These are phyloP conservation scores for Fragum fragum DNA, from an alignment of 2,888 invertebrate species.

Conservation along the genomic window DNA sequence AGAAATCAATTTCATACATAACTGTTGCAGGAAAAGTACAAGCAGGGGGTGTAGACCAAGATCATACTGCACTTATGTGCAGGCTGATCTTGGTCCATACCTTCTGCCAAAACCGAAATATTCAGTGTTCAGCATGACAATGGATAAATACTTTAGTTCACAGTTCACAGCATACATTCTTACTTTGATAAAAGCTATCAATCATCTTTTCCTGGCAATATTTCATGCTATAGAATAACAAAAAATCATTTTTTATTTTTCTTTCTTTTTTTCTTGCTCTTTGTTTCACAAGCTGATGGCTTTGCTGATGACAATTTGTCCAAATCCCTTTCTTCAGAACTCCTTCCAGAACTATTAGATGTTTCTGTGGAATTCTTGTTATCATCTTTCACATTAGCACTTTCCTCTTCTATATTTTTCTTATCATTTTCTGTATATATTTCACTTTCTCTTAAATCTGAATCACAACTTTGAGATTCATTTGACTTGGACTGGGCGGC, in stretches of 20 bases:
- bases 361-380: not conserved
- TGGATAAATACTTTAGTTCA: no score
- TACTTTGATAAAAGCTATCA: no score
- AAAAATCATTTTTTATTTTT: conserved; percentile 52
- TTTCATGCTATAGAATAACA: no score
- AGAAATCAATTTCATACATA: no score
- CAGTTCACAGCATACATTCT: no score
- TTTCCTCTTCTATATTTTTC: not conserved
- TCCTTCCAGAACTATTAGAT: conserved; percentile 7
- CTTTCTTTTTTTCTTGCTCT: conserved; percentile 56
- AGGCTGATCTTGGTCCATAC: no score
- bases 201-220: no score
- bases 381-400: not conserved
- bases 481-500: not conserved
- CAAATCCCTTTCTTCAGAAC: conserved; percentile 50
- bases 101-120: no score
- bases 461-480: conserved; percentile 6
- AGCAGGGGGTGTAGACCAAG: no score
- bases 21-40: no score
- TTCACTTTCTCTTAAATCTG: not conserved
- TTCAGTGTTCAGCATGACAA: no score
- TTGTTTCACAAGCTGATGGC: conserved; percentile 12
- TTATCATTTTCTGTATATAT: not conserved
- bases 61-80: no score
- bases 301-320: not conserved